Conservation (phyloP, 2,797 vertebrate genomes). For the Clarias pachynema region DNA sequence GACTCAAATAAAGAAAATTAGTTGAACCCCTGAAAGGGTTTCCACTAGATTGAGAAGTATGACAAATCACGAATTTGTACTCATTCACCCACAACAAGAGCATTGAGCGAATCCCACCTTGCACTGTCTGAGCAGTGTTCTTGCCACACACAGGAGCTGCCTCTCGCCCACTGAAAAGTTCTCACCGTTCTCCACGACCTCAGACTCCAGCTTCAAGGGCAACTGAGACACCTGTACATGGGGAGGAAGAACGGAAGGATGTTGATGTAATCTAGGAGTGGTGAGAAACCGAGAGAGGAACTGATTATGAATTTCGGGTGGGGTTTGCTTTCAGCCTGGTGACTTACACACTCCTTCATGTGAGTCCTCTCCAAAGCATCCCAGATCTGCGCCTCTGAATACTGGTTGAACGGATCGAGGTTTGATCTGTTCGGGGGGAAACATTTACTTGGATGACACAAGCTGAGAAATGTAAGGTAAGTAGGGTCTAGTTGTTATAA, state of each 20-base stretch:
- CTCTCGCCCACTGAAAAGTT: conserved; percentile 92
- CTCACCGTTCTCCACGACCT: conserved; percentile 91
- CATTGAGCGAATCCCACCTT: conserved; percentile 73
- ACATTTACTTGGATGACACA: background rate
- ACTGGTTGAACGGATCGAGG: conserved; percentile 87
- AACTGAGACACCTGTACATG: conserved; percentile 83
- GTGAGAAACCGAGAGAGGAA: background rate
- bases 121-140: conserved; percentile 85
- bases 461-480: background rate
- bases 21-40: background rate
- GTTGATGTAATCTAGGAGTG: background rate
- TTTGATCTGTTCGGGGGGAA: conserved; percentile 76
- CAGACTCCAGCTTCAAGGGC: conserved; percentile 88
- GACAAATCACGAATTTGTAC: too few relatives aligned
- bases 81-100: too few relatives aligned
- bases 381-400: conserved; percentile 88
- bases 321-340: background rate
- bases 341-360: conserved; percentile 94
- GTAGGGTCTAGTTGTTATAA: background rate
- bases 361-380: conserved; percentile 89
- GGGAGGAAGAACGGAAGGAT: background rate
- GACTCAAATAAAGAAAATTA: background rate
- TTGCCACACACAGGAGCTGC: conserved; percentile 87
- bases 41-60: background rate
- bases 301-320: background rate